Evolutionary conservation across 2,113 vertebrate species (phyloP).

Genomic region (Emydocephalus ijimae): DNA sequence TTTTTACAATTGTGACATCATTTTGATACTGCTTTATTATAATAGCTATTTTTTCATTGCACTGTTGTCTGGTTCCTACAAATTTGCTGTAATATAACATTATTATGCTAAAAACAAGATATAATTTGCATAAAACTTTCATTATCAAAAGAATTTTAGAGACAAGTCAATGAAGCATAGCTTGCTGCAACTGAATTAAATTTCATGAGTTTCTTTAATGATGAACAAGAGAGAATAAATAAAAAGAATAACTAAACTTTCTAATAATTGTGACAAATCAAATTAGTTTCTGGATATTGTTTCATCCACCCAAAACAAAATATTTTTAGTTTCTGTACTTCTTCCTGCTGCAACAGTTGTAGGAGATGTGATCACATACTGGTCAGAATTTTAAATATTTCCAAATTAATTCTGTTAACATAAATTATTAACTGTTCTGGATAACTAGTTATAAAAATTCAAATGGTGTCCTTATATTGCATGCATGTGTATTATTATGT

Average conservation of each 20-base stretch:
- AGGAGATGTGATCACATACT: background rate
- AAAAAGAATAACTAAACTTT: background rate
- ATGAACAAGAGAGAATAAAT: background rate
- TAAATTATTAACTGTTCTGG: background rate
- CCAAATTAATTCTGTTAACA: background rate
- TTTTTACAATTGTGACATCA: background rate
- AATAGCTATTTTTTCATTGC: background rate
- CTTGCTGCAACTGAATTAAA: slow-evolving; percentile 9
- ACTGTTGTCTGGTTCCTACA: background rate
- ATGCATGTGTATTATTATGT: background rate
- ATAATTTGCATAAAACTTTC: background rate
- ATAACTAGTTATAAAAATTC: background rate
- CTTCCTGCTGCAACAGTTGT: background rate
- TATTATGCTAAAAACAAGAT: background rate
- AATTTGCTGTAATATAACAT: background rate
- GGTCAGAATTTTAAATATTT: background rate
- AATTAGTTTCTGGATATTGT: background rate
- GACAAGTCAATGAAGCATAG: background rate
- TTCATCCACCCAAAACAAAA: background rate
- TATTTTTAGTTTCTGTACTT: background rate
- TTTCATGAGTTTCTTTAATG: slow-evolving; percentile 8
- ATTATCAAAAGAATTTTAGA: background rate
- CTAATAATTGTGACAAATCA: background rate
- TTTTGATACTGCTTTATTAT: background rate
- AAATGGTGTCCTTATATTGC: background rate